Percentiles rank a stretch among this genome's conserved stretches.
Evolutionary conservation across 2,797 vertebrate genomes (phyloP).

Genomic region (Anolis apletophallus): DNA sequence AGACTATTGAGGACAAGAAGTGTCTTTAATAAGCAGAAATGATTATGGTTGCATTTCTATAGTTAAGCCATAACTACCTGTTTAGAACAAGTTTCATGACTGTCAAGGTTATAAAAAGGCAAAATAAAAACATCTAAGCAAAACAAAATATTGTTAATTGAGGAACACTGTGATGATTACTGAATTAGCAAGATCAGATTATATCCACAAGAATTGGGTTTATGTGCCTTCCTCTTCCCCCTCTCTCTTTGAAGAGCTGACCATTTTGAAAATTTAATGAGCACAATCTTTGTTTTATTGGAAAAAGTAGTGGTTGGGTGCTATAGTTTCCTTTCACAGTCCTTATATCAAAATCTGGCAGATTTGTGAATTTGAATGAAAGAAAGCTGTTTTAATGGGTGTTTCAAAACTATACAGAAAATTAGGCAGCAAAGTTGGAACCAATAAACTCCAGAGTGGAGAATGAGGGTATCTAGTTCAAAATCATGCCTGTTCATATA

Average conservation of each 20-base stretch:
- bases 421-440: not conserved
- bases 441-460: not conserved
- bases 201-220: not conserved
- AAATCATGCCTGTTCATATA: constrained; percentile 13
- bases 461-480: rapidly evolving
- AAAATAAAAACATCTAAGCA: not conserved
- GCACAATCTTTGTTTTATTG: not conserved
- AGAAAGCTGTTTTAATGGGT: not conserved
- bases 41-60: not conserved
- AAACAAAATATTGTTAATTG: not conserved
- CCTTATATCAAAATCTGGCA: not conserved
- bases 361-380: not conserved
- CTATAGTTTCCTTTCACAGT: not conserved
- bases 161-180: not conserved
- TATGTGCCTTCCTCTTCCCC: not conserved
- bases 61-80: not conserved
- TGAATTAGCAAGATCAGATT: not conserved
- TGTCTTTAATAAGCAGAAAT: not conserved
- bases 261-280: not conserved
- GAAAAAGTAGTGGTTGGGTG: not conserved
- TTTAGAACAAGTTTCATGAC: not conserved
- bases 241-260: not conserved
- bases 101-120: not conserved
- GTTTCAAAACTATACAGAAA: not conserved
- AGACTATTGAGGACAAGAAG: not conserved